phyloP scores from a whole-genome alignment of 2,888 invertebrate species.

The Drosophila greeni region DNA sequence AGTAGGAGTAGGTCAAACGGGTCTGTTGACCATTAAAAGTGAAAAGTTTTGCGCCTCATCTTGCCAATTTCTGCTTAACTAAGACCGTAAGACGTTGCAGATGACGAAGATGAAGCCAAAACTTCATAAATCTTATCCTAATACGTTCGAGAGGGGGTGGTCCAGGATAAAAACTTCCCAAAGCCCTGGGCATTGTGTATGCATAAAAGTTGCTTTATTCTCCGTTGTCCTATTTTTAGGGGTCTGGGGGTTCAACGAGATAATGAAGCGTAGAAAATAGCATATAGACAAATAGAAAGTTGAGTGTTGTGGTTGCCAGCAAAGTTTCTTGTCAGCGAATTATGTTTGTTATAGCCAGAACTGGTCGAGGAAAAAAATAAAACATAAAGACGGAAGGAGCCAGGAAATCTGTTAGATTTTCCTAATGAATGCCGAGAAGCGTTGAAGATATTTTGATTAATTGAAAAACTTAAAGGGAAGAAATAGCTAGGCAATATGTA shows the following conservation, averaged over 20 bases:
- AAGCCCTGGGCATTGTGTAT: constrained; percentile 65
- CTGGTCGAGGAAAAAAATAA: neutral
- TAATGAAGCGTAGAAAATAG: constrained; percentile 55
- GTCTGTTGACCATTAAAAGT: constrained; percentile 68
- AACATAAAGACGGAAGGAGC: neutral
- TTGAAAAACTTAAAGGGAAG: constrained; percentile 1
- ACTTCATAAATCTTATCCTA: constrained; percentile 71
- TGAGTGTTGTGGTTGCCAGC: constrained; percentile 18
- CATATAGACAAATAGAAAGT: constrained; percentile 40
- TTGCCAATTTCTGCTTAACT: constrained; percentile 36
- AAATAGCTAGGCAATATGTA: no score
- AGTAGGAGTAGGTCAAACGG: constrained; percentile 46
- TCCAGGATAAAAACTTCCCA: constrained; percentile 56
- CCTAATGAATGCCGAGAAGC: neutral
- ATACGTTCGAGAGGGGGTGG: constrained; percentile 49
- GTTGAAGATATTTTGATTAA: constrained; percentile 1
- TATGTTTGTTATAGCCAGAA: constrained; percentile 8
- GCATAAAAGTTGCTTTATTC: constrained; percentile 63
- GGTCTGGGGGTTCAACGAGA: constrained; percentile 38
- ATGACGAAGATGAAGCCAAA: constrained; percentile 41
- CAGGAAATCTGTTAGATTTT: neutral
- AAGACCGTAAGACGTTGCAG: constrained; percentile 41
- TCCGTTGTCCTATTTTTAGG: constrained; percentile 47
- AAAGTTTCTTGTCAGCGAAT: constrained; percentile 32
- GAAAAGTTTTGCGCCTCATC: constrained; percentile 60